phyloP scores from a whole-genome alignment of 2,888 invertebrate genomes.

The Sesia bembeciformis region DNA sequence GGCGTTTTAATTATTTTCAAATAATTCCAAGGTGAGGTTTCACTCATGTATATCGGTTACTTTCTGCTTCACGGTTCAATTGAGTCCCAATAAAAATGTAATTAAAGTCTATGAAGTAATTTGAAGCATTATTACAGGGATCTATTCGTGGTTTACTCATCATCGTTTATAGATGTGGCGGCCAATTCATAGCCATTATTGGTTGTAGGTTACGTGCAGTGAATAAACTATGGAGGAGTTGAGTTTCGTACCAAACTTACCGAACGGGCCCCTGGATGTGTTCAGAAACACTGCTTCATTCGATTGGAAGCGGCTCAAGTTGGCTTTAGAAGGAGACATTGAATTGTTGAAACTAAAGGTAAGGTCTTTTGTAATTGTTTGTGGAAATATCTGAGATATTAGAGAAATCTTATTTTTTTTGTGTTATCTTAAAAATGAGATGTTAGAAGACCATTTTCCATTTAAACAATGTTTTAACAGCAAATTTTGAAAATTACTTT shows the following conservation, averaged over 20 bases:
- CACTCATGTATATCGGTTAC: conserved; percentile 10
- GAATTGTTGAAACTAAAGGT: conserved; percentile 86
- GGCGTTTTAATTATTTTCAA: conserved; percentile 7
- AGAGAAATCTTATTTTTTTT: too few relatives aligned
- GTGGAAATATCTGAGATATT: too few relatives aligned
- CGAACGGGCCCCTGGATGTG: conserved; percentile 83
- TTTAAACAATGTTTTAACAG: too few relatives aligned
- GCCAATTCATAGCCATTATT: conserved; percentile 1
- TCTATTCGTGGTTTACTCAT: conserved; percentile 29
- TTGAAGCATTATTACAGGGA: conserved; percentile 18
- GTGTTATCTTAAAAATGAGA: too few relatives aligned
- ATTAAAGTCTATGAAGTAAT: conserved; percentile 19
- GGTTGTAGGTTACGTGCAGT: conserved; percentile 11
- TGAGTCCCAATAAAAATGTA: conserved; percentile 20
- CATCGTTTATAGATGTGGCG: conserved; percentile 12
- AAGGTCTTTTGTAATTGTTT: conserved; percentile 15
- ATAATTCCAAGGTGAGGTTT: conserved; percentile 35
- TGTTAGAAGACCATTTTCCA: too few relatives aligned
- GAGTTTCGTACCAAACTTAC: conserved; percentile 79
- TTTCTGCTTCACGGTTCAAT: conserved; percentile 17
- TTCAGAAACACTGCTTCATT: conserved; percentile 88
- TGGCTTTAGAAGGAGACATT: conserved; percentile 84
- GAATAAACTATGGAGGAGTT: conserved; percentile 58
- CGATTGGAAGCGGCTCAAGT: conserved; percentile 89
- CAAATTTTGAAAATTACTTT: too few relatives aligned